Conservation (phyloP, 2,888 invertebrate genomes). For the Synanthedon myopaeformis region DNA sequence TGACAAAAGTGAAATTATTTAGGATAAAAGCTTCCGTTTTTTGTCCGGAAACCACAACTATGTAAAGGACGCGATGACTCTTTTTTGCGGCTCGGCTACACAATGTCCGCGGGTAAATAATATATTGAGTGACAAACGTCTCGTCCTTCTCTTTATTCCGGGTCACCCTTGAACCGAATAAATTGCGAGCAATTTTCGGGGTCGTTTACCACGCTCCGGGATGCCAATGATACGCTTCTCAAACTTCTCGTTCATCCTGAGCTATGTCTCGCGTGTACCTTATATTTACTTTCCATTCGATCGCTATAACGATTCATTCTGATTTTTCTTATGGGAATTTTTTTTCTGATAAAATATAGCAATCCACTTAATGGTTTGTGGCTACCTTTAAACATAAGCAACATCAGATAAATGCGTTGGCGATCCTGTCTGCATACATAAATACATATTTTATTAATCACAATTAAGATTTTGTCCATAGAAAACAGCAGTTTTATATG, state of each 20-base stretch:
- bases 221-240: slow-evolving; percentile 48
- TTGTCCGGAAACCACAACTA: not conserved
- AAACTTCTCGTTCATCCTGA: slow-evolving; percentile 30
- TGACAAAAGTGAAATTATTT: not conserved
- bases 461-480: too few relatives aligned
- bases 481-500: too few relatives aligned
- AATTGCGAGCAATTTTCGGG: slow-evolving; percentile 62
- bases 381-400: too few relatives aligned
- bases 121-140: slow-evolving; percentile 59
- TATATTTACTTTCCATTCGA: slow-evolving; percentile 5
- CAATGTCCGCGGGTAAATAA: slow-evolving; percentile 42
- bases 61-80: not conserved
- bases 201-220: slow-evolving; percentile 56
- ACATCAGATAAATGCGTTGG: too few relatives aligned
- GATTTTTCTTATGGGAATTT: not conserved
- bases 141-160: slow-evolving; percentile 47
- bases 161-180: slow-evolving; percentile 62
- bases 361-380: too few relatives aligned
- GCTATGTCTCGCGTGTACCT: slow-evolving; percentile 17
- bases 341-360: too few relatives aligned
- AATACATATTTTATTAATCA: too few relatives aligned
- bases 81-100: slow-evolving; percentile 9
- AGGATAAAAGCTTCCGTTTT: not conserved
- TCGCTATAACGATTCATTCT: not conserved
- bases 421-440: too few relatives aligned